Percentiles rank a stretch among this genome's conserved stretches.
Evolutionary conservation across 35 echinoderm and acorn worm genomes (phyloP).

Genomic region (Strongylocentrotus purpuratus): DNA sequence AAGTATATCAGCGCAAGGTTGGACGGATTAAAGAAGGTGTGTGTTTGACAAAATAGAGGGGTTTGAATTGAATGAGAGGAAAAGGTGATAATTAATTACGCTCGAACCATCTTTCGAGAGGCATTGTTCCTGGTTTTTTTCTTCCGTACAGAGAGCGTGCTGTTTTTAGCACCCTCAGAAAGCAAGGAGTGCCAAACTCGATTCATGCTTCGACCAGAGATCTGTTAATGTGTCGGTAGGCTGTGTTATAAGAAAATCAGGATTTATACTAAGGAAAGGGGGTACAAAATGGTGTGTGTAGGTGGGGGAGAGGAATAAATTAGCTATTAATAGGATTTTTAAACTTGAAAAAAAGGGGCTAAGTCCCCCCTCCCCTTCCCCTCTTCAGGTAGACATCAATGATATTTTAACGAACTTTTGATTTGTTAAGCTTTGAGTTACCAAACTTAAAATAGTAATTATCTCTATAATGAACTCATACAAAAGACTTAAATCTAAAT

Average conservation of each 20-base stretch:
- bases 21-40: slow-evolving; percentile 14
- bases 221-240: not conserved
- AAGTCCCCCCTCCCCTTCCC: too few relatives aligned
- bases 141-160: not conserved
- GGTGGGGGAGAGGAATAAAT: too few relatives aligned
- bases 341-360: too few relatives aligned
- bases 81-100: slow-evolving; percentile 17
- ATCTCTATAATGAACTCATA: too few relatives aligned
- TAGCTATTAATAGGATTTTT: too few relatives aligned
- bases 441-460: too few relatives aligned
- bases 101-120: not conserved
- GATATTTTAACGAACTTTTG: too few relatives aligned
- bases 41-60: not conserved
- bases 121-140: not conserved
- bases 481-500: too few relatives aligned
- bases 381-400: too few relatives aligned
- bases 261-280: not conserved
- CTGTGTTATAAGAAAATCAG: not conserved
- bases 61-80: not conserved
- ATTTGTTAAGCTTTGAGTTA: too few relatives aligned
- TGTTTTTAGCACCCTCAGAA: not conserved
- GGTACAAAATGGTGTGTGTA: too few relatives aligned
- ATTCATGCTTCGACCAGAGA: not conserved
- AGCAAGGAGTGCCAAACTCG: not conserved
- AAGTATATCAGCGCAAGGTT: slow-evolving; percentile 12